Evolutionary conservation across 2,113 vertebrate species (phyloP).

Genomic region (Campylomormyrus tamandua): DNA sequence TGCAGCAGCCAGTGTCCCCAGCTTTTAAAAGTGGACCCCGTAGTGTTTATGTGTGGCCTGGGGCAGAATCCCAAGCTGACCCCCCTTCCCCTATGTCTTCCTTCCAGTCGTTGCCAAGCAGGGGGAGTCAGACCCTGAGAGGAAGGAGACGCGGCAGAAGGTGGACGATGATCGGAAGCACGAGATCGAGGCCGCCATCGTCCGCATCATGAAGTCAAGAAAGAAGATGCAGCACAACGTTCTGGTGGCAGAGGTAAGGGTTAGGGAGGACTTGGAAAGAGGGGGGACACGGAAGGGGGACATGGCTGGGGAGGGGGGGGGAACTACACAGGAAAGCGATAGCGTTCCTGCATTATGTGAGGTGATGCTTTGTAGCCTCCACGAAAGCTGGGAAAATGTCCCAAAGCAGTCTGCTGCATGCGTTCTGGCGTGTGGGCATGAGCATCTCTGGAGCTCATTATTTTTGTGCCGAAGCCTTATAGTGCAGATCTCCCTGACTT

Average conservation of each 20-base stretch:
- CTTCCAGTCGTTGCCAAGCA: conserved; percentile 90
- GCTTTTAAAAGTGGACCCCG: background rate
- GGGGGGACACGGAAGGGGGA: background rate
- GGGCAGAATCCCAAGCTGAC: background rate
- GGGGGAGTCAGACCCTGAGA: conserved; percentile 90
- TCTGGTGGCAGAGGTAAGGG: conserved; percentile 85
- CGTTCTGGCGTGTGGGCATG: background rate
- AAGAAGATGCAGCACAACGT: conserved; percentile 99
- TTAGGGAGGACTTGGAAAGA: background rate
- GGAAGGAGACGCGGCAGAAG: conserved; percentile 94
- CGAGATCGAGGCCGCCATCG: conserved; percentile 96
- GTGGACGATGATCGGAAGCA: conserved; percentile 96
- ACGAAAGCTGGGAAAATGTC: background rate
- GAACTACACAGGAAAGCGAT: background rate
- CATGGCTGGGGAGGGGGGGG: background rate
- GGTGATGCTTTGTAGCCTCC: background rate
- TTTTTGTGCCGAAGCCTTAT: background rate
- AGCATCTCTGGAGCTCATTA: background rate
- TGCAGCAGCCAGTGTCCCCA: no score
- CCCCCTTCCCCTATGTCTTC: background rate
- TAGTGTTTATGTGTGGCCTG: background rate
- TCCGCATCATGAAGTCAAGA: conserved; percentile 96
- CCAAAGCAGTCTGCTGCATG: background rate
- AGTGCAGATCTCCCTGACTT: background rate
- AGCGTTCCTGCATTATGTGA: background rate